A percentile compares a stretch with the other conserved stretches of the same genome.
Conservation (phyloP, 2,113 vertebrate species). For the Pogona vitticeps region DNA sequence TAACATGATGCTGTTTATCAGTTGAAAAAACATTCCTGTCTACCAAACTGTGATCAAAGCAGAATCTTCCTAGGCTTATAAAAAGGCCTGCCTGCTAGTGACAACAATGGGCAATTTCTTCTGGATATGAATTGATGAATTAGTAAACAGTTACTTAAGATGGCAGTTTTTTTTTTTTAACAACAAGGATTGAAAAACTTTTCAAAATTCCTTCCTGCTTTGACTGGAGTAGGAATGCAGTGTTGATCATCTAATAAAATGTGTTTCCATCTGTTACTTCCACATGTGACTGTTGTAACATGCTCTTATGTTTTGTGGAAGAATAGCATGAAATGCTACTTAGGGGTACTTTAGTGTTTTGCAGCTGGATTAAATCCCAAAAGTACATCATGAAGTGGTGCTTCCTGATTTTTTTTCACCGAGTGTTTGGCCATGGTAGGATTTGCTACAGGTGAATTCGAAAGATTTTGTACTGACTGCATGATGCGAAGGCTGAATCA, state of each 20-base stretch:
- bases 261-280: neutral
- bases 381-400: neutral
- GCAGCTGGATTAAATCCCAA: neutral
- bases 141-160: neutral
- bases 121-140: neutral
- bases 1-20: conserved; percentile 40
- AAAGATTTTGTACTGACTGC: too few relatives aligned
- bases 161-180: neutral
- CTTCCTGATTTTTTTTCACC: neutral
- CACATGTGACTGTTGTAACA: neutral
- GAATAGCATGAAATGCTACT: neutral
- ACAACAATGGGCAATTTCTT: neutral
- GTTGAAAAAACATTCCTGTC: neutral
- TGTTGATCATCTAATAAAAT: neutral
- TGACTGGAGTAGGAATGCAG: neutral
- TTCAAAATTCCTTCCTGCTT: neutral
- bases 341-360: neutral
- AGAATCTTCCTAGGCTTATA: neutral
- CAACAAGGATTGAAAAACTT: neutral
- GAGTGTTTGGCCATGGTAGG: too few relatives aligned
- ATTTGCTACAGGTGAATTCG: too few relatives aligned
- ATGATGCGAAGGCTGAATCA: too few relatives aligned
- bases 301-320: neutral
- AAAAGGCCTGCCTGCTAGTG: neutral
- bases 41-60: fast-evolving